Conservation (phyloP, 1,140 invertebrate genomes). For the Heterodera schachtii region DNA sequence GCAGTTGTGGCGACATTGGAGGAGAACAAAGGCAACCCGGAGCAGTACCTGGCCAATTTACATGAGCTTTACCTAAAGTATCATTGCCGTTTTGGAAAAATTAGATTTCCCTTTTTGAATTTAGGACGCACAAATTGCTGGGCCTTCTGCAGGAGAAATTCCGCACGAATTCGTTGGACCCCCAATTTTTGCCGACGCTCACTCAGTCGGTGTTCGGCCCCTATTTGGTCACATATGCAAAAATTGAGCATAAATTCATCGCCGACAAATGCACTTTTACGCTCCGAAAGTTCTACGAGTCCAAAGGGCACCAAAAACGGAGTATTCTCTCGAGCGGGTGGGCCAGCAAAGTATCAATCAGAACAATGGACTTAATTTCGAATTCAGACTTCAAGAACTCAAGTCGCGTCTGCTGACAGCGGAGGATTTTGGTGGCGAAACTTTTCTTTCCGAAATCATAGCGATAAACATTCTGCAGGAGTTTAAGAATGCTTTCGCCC, state of each 20-base stretch:
- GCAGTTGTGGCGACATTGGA: slow-evolving; percentile 79
- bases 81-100: slow-evolving; percentile 72
- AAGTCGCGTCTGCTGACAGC: slow-evolving; percentile 84
- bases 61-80: slow-evolving; percentile 86
- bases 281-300: slow-evolving; percentile 85
- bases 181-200: slow-evolving; percentile 44
- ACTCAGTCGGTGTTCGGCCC: slow-evolving; percentile 44
- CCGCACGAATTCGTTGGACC: slow-evolving; percentile 68
- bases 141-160: slow-evolving; percentile 79
- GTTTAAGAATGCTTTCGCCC: slow-evolving; percentile 83
- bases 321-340: slow-evolving; percentile 72
- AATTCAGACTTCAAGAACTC: slow-evolving; percentile 81
- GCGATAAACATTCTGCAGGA: slow-evolving; percentile 88
- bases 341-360: slow-evolving; percentile 75
- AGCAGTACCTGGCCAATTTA: slow-evolving; percentile 83
- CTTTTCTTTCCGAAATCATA: slow-evolving; percentile 93
- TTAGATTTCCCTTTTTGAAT: slow-evolving; percentile 70
- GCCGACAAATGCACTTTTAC: slow-evolving; percentile 76
- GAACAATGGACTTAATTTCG: slow-evolving; percentile 62
- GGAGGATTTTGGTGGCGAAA: slow-evolving; percentile 94
- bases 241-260: slow-evolving; percentile 77
- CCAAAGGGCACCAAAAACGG: slow-evolving; percentile 91
- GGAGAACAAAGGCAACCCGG: slow-evolving; percentile 75
- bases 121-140: slow-evolving; percentile 76
- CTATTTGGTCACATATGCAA: slow-evolving; percentile 44